These are phyloP conservation scores for Siniperca undulata DNA, from an alignment of 2,797 vertebrate genomes.

Conservation along the genomic window DNA sequence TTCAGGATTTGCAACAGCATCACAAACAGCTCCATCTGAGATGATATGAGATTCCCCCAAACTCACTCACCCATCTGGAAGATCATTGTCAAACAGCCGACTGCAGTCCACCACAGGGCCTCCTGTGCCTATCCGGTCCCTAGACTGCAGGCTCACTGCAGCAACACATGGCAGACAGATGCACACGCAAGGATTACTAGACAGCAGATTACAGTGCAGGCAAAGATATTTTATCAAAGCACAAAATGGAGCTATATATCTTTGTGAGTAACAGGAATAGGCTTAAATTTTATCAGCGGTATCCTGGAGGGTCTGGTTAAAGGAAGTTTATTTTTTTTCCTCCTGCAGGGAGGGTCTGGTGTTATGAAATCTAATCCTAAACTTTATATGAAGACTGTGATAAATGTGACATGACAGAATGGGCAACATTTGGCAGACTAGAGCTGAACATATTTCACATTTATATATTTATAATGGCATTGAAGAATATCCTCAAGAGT, in stretches of 20 bases:
- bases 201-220: slow-evolving; percentile 57
- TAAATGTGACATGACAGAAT: background rate
- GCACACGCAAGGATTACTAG: slow-evolving; percentile 61
- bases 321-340: slow-evolving; percentile 1
- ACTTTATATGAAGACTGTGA: slow-evolving; percentile 16
- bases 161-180: slow-evolving; percentile 76
- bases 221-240: slow-evolving; percentile 56
- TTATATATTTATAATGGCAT: background rate
- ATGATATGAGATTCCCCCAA: slow-evolving; percentile 35
- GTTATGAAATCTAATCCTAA: slow-evolving; percentile 32
- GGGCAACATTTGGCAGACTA: background rate
- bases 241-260: slow-evolving; percentile 48
- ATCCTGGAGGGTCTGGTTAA: slow-evolving; percentile 33
- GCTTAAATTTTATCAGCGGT: slow-evolving; percentile 36
- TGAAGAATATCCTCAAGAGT: background rate
- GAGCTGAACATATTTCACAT: background rate
- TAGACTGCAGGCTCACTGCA: slow-evolving; percentile 97
- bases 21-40: slow-evolving; percentile 21
- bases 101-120: slow-evolving; percentile 97
- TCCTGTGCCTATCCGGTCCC: slow-evolving; percentile 94
- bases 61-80: slow-evolving; percentile 94
- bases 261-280: slow-evolving; percentile 52
- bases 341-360: slow-evolving; percentile 5
- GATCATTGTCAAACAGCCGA: slow-evolving; percentile 95
- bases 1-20: slow-evolving; percentile 28